Conservation (phyloP, 2,888 invertebrate species). For the Mechanitis messenoides region DNA sequence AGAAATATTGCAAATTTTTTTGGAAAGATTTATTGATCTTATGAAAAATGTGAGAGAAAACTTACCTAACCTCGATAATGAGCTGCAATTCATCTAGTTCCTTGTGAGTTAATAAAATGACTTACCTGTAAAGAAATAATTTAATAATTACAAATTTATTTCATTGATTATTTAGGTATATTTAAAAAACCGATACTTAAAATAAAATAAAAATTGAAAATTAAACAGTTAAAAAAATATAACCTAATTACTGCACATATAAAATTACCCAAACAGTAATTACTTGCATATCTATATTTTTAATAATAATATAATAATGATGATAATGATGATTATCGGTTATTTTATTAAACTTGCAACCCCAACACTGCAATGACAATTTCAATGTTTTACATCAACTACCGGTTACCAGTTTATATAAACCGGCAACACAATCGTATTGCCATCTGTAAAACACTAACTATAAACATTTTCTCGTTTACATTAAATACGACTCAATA, state of each 20-base stretch:
- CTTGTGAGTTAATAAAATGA: background rate
- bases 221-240: background rate
- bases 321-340: too few relatives aligned
- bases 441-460: conserved; percentile 10
- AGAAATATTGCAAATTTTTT: background rate
- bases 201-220: too few relatives aligned
- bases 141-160: conserved; percentile 6
- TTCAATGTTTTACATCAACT: background rate
- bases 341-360: too few relatives aligned
- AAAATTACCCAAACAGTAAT: background rate
- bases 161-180: too few relatives aligned
- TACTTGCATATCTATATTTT: too few relatives aligned
- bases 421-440: conserved; percentile 8
- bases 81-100: background rate
- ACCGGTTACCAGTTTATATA: background rate
- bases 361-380: background rate
- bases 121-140: conserved; percentile 25
- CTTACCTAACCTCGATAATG: background rate
- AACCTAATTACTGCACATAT: too few relatives aligned
- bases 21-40: too few relatives aligned
- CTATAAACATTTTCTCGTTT: conserved; percentile 14
- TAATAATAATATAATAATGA: too few relatives aligned
- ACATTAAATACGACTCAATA: conserved; percentile 5
- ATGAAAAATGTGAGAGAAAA: background rate
- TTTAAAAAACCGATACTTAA: too few relatives aligned